phyloP scores from a whole-genome alignment of 1,140 invertebrate genomes.

The Diorhabda carinulata region DNA sequence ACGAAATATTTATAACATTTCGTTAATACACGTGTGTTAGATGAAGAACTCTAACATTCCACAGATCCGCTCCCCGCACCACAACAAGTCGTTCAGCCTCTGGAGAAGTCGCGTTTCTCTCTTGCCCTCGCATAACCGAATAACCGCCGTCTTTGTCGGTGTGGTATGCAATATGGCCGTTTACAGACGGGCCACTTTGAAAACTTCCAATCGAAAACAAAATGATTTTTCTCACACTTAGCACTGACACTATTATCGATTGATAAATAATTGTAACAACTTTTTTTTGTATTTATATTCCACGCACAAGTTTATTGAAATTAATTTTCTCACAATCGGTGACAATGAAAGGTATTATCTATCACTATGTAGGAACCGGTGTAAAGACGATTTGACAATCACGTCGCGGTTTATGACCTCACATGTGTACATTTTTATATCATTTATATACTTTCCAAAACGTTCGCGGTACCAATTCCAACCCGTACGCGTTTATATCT shows the following conservation, averaged over 20 bases:
- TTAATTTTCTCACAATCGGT: background rate
- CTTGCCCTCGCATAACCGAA: constrained; percentile 18
- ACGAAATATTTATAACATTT: constrained; percentile 30
- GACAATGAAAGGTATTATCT: background rate
- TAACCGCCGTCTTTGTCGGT: constrained; percentile 43
- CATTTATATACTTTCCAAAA: too few relatives aligned
- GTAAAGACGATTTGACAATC: background rate
- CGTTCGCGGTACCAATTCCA: too few relatives aligned
- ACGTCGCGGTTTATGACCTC: constrained; percentile 18
- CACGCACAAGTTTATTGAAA: constrained; percentile 4
- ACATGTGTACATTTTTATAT: constrained; percentile 19
- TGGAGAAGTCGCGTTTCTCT: constrained; percentile 34
- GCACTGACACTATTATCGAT: constrained; percentile 10
- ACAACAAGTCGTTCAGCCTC: constrained; percentile 43
- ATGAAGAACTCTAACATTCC: constrained; percentile 46
- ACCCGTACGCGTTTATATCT: background rate
- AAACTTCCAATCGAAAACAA: constrained; percentile 25
- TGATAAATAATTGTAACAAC: background rate
- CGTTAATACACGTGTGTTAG: constrained; percentile 36
- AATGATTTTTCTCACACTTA: constrained; percentile 13
- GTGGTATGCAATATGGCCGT: constrained; percentile 51
- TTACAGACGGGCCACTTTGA: constrained; percentile 34
- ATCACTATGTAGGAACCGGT: background rate
- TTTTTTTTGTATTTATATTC: background rate
- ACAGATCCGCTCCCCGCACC: constrained; percentile 41